Evolutionary conservation across 2,797 vertebrate species (phyloP).

Genomic region (Manis crassicaudata): DNA sequence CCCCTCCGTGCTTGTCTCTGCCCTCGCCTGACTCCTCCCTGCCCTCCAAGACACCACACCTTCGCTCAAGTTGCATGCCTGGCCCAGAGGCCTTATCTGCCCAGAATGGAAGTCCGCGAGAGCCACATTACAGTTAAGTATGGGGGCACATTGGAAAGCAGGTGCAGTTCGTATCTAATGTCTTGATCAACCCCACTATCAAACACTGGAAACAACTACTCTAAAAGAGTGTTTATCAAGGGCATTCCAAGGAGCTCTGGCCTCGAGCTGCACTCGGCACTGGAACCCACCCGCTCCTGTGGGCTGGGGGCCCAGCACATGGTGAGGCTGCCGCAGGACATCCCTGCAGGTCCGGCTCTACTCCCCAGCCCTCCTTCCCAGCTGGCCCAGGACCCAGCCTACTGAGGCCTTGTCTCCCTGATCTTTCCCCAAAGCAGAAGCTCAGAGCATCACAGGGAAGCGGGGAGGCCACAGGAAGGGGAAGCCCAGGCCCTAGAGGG

Average conservation of each 20-base stretch:
- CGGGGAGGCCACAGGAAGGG: background rate
- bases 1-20: background rate
- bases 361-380: background rate
- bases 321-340: background rate
- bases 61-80: background rate
- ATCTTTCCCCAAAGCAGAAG: background rate
- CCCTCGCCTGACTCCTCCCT: background rate
- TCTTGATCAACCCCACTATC: background rate
- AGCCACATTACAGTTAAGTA: background rate
- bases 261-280: too few relatives aligned
- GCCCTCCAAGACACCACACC: background rate
- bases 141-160: background rate
- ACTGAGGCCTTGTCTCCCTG: background rate
- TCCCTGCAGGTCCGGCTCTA: background rate
- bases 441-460: background rate
- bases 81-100: background rate
- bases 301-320: background rate
- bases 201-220: slow-evolving; percentile 22
- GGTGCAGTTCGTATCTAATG: background rate
- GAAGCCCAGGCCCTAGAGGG: background rate
- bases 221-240: background rate
- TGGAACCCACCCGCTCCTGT: background rate
- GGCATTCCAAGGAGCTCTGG: background rate
- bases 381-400: background rate
- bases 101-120: background rate